These are phyloP conservation scores for Drosophila phalerata DNA, from an alignment of 2,888 invertebrate species.

Conservation along the genomic window DNA sequence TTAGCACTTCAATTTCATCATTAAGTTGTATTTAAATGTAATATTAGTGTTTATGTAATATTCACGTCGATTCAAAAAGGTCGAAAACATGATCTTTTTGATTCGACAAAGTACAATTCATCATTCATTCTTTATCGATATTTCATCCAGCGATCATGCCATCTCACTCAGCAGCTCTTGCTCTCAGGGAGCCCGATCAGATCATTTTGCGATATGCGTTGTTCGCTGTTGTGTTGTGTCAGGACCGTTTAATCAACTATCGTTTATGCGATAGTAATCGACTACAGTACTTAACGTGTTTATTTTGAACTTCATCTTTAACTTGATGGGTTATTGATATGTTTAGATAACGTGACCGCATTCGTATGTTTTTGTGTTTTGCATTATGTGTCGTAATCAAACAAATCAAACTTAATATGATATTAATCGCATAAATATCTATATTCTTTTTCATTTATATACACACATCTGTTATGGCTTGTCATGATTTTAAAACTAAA, in stretches of 20 bases:
- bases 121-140: constrained; percentile 31
- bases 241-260: constrained; percentile 31
- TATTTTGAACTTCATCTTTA: background rate
- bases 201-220: constrained; percentile 55
- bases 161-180: constrained; percentile 55
- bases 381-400: constrained; percentile 51
- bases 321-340: constrained; percentile 15
- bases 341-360: constrained; percentile 31
- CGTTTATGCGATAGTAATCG: constrained; percentile 9
- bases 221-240: constrained; percentile 70
- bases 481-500: constrained; percentile 46
- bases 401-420: constrained; percentile 38
- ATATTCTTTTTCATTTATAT: constrained; percentile 65
- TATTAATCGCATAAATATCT: constrained; percentile 68
- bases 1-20: constrained; percentile 41
- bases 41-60: constrained; percentile 49
- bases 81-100: constrained; percentile 7
- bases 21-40: constrained; percentile 43
- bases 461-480: constrained; percentile 50
- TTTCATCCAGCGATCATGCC: constrained; percentile 40
- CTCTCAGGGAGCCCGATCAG: constrained; percentile 46
- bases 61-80: constrained; percentile 31
- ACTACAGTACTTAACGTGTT: constrained; percentile 13
- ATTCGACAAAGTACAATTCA: constrained; percentile 19
- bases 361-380: constrained; percentile 55